A percentile compares a stretch with the other conserved stretches of the same genome.
Evolutionary conservation across 1,140 invertebrate species (phyloP).

Genomic region (Anoplophora glabripennis): DNA sequence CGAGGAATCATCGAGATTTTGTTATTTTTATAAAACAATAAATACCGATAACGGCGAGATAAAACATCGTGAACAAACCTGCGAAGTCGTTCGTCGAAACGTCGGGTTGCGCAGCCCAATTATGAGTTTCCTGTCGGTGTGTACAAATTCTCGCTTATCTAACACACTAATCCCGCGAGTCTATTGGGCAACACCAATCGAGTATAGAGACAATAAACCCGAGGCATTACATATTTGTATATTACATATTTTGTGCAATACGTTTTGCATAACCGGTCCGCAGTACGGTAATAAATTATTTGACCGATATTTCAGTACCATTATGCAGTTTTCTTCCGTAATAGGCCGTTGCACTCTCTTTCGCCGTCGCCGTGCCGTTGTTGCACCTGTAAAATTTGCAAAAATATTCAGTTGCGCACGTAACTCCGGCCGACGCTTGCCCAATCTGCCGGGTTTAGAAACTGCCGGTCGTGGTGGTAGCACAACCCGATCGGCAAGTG

Average conservation of each 20-base stretch:
- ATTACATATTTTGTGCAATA: constrained; percentile 8
- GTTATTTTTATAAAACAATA: too few relatives aligned
- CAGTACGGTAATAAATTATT: constrained; percentile 25
- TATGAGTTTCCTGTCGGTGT: too few relatives aligned
- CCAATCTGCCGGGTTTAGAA: constrained; percentile 1
- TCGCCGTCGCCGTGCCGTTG: not conserved
- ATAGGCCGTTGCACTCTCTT: constrained; percentile 30
- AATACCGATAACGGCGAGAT: too few relatives aligned
- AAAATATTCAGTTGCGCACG: constrained; percentile 17
- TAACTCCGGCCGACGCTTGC: not conserved
- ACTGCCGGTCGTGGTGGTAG: not conserved
- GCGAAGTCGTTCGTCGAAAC: too few relatives aligned
- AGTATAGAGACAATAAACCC: too few relatives aligned
- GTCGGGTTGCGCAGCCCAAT: too few relatives aligned
- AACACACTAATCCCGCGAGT: too few relatives aligned
- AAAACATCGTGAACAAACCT: too few relatives aligned
- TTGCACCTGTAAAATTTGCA: constrained; percentile 31
- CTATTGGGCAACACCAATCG: too few relatives aligned
- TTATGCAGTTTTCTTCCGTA: constrained; percentile 28
- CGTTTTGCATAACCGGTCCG: constrained; percentile 3
- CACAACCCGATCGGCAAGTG: too few relatives aligned
- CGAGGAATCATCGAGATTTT: too few relatives aligned
- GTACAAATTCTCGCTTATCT: too few relatives aligned
- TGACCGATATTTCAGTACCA: constrained; percentile 32
- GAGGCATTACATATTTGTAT: constrained; percentile 3